Base-by-base conservation (phyloP, 2,888 invertebrate species). In the Apeira syringaria region DNA sequence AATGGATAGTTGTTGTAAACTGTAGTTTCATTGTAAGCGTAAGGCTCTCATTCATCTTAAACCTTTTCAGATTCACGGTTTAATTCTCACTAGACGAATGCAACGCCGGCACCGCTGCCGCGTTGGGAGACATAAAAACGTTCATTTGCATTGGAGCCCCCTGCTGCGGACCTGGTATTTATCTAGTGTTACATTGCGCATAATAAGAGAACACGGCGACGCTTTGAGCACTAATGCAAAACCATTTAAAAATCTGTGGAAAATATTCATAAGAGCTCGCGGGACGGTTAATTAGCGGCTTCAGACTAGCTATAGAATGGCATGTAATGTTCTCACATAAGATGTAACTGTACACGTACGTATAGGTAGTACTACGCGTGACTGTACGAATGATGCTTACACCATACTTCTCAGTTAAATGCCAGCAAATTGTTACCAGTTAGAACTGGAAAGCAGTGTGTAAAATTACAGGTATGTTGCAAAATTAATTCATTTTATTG, bases 81-180 rank as follows among this genome's bases (percentile, higher is more conserved):
- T 80, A 83, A 85, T 83, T 80, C 81, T 70, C 74, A 70, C 64
- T 73, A 74, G 78, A 74, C 77, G 73, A 77, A 73, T 75, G 77
- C 77, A 69, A 55, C 61, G 56, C 58, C 50, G 54, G 26, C 18
- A 57, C 53, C 51, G 56, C 32, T 33, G 22, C 59, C 54, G 64
- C 59, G 53, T 53, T 53, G 64, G 61, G 68, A 72, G 69, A 77
- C 70, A 81, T 76, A 79, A 80, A 83, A 84, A 80, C 77, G 64
- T 77, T 81, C 79, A 85, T 87, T 86, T 86, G 77, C 85, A 80
- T 82, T 78, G 78, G 73, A 66, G 67, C 75, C 70, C 72, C 64
- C n/a, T 60, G 65, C 63, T 64, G 62, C 64, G 65, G 67, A 68
- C 71, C 60, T 65, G 59, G 75, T 81, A 78, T 83, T 83, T 84